These are phyloP conservation scores for Pristionchus japonicus DNA, from an alignment of 2,888 invertebrate genomes.

Conservation along the genomic window DNA sequence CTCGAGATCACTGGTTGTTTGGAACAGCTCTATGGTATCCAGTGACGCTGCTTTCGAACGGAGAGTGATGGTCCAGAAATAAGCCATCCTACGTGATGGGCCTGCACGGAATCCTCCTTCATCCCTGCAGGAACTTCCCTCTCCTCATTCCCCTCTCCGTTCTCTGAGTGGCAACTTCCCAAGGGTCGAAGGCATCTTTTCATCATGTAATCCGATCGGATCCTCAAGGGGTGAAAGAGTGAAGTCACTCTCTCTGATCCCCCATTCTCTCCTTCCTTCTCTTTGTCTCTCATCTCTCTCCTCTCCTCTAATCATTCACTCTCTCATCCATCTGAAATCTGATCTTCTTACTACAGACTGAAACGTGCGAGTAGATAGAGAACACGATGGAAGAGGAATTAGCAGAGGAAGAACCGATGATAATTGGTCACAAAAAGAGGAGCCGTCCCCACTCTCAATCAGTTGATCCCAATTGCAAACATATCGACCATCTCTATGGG, in stretches of 20 bases:
- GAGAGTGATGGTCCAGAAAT: too few relatives aligned
- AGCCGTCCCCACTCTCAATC: not conserved
- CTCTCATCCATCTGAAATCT: conserved; percentile 20
- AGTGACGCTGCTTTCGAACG: too few relatives aligned
- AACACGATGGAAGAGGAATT: not conserved
- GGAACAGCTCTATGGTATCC: too few relatives aligned
- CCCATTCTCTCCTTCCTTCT: conserved; percentile 17
- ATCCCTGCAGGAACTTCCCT: not conserved
- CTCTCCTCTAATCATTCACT: not conserved
- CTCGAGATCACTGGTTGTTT: too few relatives aligned
- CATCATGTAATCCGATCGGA: not conserved
- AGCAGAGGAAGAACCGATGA: not conserved
- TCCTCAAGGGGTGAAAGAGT: not conserved
- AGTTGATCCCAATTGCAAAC: not conserved
- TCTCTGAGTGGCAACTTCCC: conserved; percentile 5
- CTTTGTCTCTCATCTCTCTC: not conserved
- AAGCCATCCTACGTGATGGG: too few relatives aligned
- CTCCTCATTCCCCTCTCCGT: not conserved
- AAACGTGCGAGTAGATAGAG: not conserved
- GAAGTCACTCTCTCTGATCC: not conserved
- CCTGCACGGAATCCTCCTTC: not conserved
- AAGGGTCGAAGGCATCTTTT: too few relatives aligned
- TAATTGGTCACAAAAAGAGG: not conserved
- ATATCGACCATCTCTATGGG: not conserved
- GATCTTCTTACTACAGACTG: conserved; percentile 14